Evolutionary conservation across 2,113 vertebrate species (phyloP), one percentile per base, ranked within the genome.

Genomic region (Microtus oregoni): DNA sequence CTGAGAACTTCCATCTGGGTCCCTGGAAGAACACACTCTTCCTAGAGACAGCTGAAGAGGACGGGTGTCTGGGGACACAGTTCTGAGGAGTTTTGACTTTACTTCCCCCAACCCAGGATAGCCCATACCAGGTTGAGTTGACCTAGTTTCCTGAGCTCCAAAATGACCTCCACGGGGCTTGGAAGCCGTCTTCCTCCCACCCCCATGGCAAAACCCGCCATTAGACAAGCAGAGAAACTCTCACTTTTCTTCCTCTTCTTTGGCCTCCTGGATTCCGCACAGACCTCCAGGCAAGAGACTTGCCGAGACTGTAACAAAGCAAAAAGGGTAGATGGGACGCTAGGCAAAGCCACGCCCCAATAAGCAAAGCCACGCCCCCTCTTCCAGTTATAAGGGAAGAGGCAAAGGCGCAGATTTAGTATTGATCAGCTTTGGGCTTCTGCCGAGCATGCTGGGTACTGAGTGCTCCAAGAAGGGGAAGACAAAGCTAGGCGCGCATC

Each of bases 271-370:
- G 97, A 97, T 12, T 97, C 76, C 86, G 98, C 91, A 14, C 91
- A 97, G 75, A 99, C 95, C 90, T 99, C 98, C 91, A 99, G 92
- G 97, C 98, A 95, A 98, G 98, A 99, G 96, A 98, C 63, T 15
- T 99, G 98, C 10, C 98, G 98, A 93, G 98, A 95, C 99, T 99
- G 96, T 89, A 98, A 94, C 79, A 97, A 70, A 96, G 50, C 85
- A 70, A 97, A 30, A 19, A 63, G 58, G 4, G 65, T 38, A 61
- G 8, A 7, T 1, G 35, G 72, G 35, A 44, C 6, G 38, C 76
- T 41, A 61, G 77, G 70, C 8, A 61, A n/a, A 11, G 47, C 32
- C 5, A 15, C 12, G 10, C 22, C 32, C 19, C 55, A 55, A 55
- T n/a, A 61, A 77, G 70, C 8, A 61, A n/a, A 11, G 47, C 32